phyloP scores from a whole-genome alignment of 2,113 vertebrate genomes.

The Murina feae region DNA sequence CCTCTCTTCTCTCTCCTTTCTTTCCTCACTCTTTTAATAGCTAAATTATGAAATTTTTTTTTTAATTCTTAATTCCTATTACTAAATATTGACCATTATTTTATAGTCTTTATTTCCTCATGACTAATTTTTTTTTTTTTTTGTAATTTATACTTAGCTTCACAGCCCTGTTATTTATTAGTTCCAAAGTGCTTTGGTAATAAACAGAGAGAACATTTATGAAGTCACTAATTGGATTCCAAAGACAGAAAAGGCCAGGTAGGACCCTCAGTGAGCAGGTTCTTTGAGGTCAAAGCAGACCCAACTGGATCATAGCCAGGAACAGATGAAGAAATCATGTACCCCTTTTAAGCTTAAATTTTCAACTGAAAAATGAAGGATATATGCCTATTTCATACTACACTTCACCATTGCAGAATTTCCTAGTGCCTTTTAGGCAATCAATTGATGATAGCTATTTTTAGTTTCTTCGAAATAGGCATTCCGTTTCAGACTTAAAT shows the following conservation, averaged over 20 bases:
- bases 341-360: neutral
- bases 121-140: too few species aligned
- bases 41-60: neutral
- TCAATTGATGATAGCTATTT: neutral
- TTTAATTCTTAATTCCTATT: neutral
- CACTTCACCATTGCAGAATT: neutral
- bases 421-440: neutral
- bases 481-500: neutral
- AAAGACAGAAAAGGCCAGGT: neutral
- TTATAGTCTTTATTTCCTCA: neutral
- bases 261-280: neutral
- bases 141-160: neutral
- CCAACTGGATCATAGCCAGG: fast-evolving
- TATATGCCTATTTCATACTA: neutral
- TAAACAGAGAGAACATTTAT: neutral
- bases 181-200: neutral
- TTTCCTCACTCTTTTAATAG: neutral
- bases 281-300: neutral
- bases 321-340: neutral
- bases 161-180: neutral
- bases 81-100: neutral
- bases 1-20: neutral
- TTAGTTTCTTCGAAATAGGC: neutral
- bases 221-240: neutral
- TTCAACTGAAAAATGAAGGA: neutral